Conservation (phyloP, 2,113 vertebrate genomes). For the Amblyornis subalaris region DNA sequence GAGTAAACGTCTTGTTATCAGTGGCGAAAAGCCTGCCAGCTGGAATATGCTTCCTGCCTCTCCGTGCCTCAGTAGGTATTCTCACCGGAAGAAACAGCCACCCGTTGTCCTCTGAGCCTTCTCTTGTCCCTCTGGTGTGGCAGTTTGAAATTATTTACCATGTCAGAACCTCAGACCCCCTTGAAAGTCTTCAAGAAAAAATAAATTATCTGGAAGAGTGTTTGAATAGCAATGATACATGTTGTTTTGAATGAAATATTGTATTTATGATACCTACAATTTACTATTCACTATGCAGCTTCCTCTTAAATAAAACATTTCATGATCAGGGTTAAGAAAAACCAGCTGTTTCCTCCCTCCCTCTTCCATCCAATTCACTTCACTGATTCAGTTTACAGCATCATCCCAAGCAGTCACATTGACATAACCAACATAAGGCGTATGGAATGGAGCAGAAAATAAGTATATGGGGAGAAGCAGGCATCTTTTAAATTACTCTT, state of each 20-base stretch:
- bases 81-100: neutral
- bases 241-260: neutral
- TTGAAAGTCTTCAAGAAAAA: neutral
- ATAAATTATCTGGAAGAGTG: constrained; percentile 4
- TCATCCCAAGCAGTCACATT: neutral
- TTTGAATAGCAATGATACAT: neutral
- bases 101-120: neutral
- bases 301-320: constrained; percentile 50
- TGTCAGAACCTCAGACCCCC: constrained; percentile 7
- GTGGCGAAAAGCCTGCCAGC: neutral
- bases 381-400: constrained; percentile 14
- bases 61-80: neutral
- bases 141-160: neutral
- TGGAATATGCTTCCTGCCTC: neutral
- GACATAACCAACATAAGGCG: neutral
- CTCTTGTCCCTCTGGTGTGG: neutral
- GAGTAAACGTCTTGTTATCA: neutral
- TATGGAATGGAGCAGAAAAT: constrained; percentile 24
- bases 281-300: constrained; percentile 34
- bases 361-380: neutral
- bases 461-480: neutral
- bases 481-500: constrained; percentile 1
- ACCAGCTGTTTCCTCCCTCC: neutral
- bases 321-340: constrained; percentile 17
- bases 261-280: constrained; percentile 37